These are phyloP conservation scores for Ctenomys sociabilis DNA, from an alignment of 2,113 vertebrate species.

Conservation along the genomic window DNA sequence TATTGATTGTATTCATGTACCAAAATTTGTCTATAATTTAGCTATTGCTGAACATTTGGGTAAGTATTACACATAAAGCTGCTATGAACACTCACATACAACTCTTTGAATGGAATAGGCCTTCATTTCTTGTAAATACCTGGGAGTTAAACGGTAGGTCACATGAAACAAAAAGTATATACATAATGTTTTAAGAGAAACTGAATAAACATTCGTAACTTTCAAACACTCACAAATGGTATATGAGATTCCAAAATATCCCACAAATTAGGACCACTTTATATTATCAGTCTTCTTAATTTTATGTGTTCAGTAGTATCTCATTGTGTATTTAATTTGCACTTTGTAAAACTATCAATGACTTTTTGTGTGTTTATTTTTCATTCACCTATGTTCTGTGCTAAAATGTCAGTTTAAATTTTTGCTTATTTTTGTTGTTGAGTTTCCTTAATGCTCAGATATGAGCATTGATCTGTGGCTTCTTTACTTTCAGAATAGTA, in stretches of 20 bases:
- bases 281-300: neutral
- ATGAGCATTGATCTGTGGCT: neutral
- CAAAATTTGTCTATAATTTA: neutral
- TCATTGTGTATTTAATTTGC: neutral
- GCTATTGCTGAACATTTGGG: neutral
- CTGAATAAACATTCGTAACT: neutral
- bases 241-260: neutral
- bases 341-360: neutral
- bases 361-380: no score
- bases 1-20: neutral
- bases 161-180: neutral
- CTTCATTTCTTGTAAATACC: neutral
- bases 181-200: neutral
- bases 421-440: neutral
- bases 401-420: neutral
- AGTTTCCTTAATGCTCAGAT: neutral
- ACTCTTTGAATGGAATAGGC: neutral
- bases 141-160: neutral
- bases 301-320: neutral
- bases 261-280: neutral
- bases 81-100: neutral
- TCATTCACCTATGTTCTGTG: neutral
- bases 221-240: neutral
- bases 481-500: neutral
- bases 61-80: neutral